phyloP scores from a whole-genome alignment of 2,113 vertebrate genomes.

The Arothron firmamentum region DNA sequence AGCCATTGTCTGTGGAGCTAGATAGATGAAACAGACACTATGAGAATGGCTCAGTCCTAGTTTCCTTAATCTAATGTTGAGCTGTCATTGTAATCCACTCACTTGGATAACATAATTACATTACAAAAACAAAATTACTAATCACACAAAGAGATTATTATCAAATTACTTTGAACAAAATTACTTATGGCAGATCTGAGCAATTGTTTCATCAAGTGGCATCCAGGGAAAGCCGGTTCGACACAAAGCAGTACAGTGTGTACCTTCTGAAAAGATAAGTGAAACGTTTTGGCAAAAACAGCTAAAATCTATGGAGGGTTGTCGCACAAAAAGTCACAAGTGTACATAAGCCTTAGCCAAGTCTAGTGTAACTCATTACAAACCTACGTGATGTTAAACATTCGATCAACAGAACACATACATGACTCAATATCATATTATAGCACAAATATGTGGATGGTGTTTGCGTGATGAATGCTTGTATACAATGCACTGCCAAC shows the following conservation, averaged over 20 bases:
- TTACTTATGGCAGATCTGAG: neutral
- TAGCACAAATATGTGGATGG: slow-evolving; percentile 13
- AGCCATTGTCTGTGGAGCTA: slow-evolving; percentile 45
- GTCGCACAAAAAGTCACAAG: slow-evolving; percentile 35
- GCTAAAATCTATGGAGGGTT: slow-evolving; percentile 37
- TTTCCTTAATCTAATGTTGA: slow-evolving; percentile 49
- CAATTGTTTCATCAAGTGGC: slow-evolving; percentile 5
- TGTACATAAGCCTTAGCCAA: slow-evolving; percentile 38
- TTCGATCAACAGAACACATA: slow-evolving; percentile 56
- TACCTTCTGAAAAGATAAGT: slow-evolving; percentile 42
- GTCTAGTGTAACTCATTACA: slow-evolving; percentile 52
- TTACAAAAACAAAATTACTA: slow-evolving; percentile 45
- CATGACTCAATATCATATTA: slow-evolving; percentile 58
- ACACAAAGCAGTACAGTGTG: slow-evolving; percentile 25
- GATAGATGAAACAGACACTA: slow-evolving; percentile 55
- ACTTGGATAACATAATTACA: slow-evolving; percentile 48
- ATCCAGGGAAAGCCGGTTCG: slow-evolving; percentile 1
- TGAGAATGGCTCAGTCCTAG: slow-evolving; percentile 43
- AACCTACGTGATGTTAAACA: slow-evolving; percentile 62
- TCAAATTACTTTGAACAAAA: slow-evolving; percentile 35
- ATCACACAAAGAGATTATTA: slow-evolving; percentile 47
- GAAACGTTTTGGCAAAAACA: slow-evolving; percentile 32
- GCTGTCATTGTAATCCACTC: slow-evolving; percentile 42
- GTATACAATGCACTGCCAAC: slow-evolving; percentile 9
- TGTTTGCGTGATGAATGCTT: slow-evolving; percentile 11